These are phyloP conservation scores for Lepeophtheirus nordmannii DNA, from an alignment of 2,888 invertebrate genomes.

Conservation along the genomic window DNA sequence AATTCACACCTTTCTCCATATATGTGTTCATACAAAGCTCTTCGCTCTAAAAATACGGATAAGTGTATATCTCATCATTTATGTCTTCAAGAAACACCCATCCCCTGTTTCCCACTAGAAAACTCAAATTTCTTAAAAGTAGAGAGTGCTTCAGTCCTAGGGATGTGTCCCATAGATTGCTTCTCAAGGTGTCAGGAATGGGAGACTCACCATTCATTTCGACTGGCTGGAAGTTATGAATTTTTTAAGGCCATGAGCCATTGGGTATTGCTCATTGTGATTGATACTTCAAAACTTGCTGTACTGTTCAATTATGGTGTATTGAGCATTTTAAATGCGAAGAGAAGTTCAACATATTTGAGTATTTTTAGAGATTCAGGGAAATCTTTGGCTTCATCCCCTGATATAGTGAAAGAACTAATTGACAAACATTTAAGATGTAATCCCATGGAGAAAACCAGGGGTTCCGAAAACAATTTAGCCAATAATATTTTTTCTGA, in stretches of 20 bases:
- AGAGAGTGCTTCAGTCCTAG: not conserved
- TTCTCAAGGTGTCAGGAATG: not conserved
- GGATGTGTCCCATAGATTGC: not conserved
- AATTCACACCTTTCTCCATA: not conserved
- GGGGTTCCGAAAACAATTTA: too few relatives aligned
- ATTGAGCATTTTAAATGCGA: not conserved
- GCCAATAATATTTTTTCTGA: not conserved
- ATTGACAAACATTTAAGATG: too few relatives aligned
- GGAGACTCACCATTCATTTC: not conserved
- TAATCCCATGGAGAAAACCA: too few relatives aligned
- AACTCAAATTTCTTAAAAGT: too few relatives aligned
- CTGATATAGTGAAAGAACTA: too few relatives aligned
- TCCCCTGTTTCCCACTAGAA: not conserved
- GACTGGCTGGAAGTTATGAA: not conserved
- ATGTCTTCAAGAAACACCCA: not conserved
- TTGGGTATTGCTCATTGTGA: not conserved
- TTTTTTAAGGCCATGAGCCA: not conserved
- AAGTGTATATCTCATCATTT: not conserved
- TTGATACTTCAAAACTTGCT: not conserved
- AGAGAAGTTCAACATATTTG: too few relatives aligned
- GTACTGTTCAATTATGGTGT: not conserved
- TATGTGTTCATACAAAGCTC: too few relatives aligned
- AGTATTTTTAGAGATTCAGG: too few relatives aligned
- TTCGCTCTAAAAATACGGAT: not conserved
- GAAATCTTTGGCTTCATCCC: too few relatives aligned